phyloP scores from a whole-genome alignment of 2,888 invertebrate genomes.

The Agonum fuliginosum region DNA sequence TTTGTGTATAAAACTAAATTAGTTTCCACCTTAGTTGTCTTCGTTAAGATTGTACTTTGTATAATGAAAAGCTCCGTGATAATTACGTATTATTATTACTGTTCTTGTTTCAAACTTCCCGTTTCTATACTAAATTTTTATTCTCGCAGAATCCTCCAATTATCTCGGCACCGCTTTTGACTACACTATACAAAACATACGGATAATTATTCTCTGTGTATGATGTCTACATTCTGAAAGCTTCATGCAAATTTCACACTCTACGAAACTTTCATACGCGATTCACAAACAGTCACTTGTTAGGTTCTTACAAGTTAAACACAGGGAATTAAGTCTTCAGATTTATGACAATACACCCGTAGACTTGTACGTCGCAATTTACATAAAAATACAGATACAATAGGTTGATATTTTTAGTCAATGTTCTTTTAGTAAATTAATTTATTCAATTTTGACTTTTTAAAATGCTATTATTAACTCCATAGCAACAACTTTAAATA shows the following conservation, averaged over 20 bases:
- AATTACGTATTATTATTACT: constrained; percentile 20
- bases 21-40: constrained; percentile 26
- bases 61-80: constrained; percentile 31
- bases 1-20: constrained; percentile 39
- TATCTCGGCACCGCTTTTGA: constrained; percentile 10
- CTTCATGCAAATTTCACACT: constrained; percentile 9
- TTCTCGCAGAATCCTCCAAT: constrained; percentile 16
- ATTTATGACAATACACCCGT: too few relatives aligned
- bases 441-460: too few relatives aligned
- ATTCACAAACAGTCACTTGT: neutral
- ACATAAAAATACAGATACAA: too few relatives aligned
- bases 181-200: neutral
- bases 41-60: constrained; percentile 40
- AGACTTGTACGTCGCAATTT: too few relatives aligned
- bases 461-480: too few relatives aligned
- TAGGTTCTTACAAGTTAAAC: neutral
- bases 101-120: constrained; percentile 29
- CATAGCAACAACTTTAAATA: too few relatives aligned
- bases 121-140: constrained; percentile 27
- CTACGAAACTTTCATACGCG: constrained; percentile 12
- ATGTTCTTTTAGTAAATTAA: too few relatives aligned
- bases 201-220: constrained; percentile 18
- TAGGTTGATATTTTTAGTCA: too few relatives aligned
- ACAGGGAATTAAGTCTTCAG: too few relatives aligned
- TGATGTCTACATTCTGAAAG: neutral